Percentiles rank a stretch among this genome's conserved stretches.
phyloP scores from a whole-genome alignment of 2,888 invertebrate species.

The Thyatira batis region DNA sequence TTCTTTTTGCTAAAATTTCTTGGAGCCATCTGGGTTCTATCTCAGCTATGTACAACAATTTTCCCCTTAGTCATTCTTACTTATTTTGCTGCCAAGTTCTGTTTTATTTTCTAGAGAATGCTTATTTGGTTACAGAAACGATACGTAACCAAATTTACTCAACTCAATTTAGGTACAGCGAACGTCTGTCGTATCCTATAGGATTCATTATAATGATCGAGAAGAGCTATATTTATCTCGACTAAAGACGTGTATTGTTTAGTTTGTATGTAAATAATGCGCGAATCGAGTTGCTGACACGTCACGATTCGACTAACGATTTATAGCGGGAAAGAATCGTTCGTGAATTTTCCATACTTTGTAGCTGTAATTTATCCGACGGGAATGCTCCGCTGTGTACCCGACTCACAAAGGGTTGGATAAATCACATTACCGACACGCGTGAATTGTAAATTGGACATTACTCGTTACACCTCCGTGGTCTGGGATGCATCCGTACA shows the following conservation, averaged over 20 bases:
- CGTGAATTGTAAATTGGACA: constrained; percentile 82
- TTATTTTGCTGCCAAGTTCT: constrained; percentile 45
- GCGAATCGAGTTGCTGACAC: constrained; percentile 10
- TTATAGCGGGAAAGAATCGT: constrained; percentile 37
- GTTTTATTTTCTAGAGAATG: constrained; percentile 53
- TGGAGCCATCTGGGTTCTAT: constrained; percentile 59
- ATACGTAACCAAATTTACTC: constrained; percentile 52
- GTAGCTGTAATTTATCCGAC: constrained; percentile 60
- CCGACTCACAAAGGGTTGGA: constrained; percentile 74
- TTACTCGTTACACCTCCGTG: constrained; percentile 71
- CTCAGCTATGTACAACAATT: constrained; percentile 53
- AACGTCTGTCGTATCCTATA: constrained; percentile 53
- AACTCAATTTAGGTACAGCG: constrained; percentile 59
- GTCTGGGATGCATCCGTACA: constrained; percentile 14
- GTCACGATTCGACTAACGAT: constrained; percentile 27
- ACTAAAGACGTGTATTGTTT: constrained; percentile 3
- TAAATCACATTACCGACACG: constrained; percentile 77
- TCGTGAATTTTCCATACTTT: constrained; percentile 61
- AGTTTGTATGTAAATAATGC: neutral
- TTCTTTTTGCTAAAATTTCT: constrained; percentile 43
- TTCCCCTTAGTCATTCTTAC: constrained; percentile 53
- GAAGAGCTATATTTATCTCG: constrained; percentile 28
- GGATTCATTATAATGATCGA: constrained; percentile 44
- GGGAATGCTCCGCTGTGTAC: constrained; percentile 51
- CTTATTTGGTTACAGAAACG: constrained; percentile 61